Evolutionary conservation across 2,888 invertebrate species (phyloP).

Genomic region (Cerastoderma edule): DNA sequence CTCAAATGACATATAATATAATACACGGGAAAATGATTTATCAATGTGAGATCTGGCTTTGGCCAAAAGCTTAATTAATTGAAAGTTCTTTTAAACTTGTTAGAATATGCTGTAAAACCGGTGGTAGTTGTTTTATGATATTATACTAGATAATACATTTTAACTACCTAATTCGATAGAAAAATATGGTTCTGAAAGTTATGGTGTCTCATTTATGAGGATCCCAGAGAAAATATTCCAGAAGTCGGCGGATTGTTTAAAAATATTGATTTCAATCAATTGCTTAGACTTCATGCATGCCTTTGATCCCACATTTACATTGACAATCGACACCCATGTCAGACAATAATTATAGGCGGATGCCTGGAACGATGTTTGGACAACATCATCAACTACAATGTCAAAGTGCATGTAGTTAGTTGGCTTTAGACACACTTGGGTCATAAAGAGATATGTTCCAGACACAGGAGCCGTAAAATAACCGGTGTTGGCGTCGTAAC

Average conservation of each 20-base stretch:
- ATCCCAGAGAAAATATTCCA: constrained; percentile 4
- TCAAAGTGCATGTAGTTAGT: constrained; percentile 1
- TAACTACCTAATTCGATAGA: not conserved
- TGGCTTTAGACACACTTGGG: constrained; percentile 1
- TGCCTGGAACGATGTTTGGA: not conserved
- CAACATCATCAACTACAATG: constrained; percentile 1
- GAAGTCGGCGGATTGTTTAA: not conserved
- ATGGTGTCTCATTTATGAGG: not conserved
- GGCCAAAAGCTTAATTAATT: too few species aligned
- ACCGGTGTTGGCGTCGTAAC: constrained; percentile 19
- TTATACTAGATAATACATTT: not conserved
- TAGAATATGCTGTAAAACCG: not conserved
- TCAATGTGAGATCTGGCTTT: too few species aligned
- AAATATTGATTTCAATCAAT: not conserved
- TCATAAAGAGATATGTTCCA: constrained; percentile 5
- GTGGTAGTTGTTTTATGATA: not conserved
- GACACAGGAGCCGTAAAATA: constrained; percentile 28
- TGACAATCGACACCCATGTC: not conserved
- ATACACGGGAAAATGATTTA: too few species aligned
- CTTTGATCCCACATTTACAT: constrained; percentile 3
- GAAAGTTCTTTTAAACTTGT: not conserved
- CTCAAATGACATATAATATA: too few species aligned
- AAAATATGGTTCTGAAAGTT: not conserved
- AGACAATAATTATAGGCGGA: constrained; percentile 5
- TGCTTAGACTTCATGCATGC: not conserved